These are phyloP conservation scores for Amphiprion ocellaris DNA, from an alignment of 2,113 vertebrate genomes.

Conservation along the genomic window DNA sequence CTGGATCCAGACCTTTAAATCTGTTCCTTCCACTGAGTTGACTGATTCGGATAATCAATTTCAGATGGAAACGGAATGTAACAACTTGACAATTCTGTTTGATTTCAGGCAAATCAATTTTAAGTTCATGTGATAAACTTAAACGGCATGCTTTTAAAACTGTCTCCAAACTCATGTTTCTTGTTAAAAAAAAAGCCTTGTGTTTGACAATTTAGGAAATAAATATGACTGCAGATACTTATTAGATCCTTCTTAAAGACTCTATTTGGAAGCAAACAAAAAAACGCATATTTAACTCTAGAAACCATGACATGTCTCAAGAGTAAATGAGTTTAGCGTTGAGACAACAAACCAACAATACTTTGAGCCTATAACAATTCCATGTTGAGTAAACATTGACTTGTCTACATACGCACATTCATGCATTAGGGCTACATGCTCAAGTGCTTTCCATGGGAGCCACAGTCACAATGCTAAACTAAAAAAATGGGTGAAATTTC, in stretches of 20 bases:
- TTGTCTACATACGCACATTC: neutral
- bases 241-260: neutral
- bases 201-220: neutral
- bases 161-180: too few relatives aligned
- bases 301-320: neutral
- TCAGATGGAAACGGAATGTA: too few relatives aligned
- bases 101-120: too few relatives aligned
- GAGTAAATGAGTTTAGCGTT: neutral
- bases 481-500: constrained; percentile 29
- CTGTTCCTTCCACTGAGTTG: too few relatives aligned
- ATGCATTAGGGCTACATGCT: neutral
- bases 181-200: too few relatives aligned
- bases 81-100: too few relatives aligned
- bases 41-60: too few relatives aligned
- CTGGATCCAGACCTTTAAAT: too few relatives aligned
- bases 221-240: neutral
- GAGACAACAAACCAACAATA: constrained; percentile 4
- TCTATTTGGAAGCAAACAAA: constrained; percentile 6
- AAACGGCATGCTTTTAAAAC: too few relatives aligned
- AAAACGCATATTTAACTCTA: neutral
- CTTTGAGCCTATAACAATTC: neutral
- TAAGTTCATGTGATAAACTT: too few relatives aligned
- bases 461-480: constrained; percentile 26
- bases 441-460: constrained; percentile 13
- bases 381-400: constrained; percentile 13